These are phyloP conservation scores for Amphimallon solstitiale DNA, from an alignment of 2,888 invertebrate species.

Conservation along the genomic window DNA sequence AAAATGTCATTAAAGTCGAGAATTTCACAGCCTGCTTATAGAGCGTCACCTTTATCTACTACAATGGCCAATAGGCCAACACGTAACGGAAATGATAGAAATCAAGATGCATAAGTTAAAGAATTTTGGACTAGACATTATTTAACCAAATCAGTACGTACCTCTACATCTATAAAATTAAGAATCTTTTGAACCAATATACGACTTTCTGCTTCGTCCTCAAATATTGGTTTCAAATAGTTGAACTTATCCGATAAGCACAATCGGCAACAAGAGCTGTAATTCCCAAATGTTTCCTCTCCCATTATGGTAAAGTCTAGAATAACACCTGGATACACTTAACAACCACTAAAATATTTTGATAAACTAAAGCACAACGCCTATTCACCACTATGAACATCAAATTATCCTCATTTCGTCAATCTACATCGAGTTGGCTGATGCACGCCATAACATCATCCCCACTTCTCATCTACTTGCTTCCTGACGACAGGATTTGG, in stretches of 20 bases:
- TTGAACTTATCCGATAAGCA: constrained; percentile 59
- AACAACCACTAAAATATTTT: constrained; percentile 16
- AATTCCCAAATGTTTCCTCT: constrained; percentile 49
- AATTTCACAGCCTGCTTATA: constrained; percentile 27
- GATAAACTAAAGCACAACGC: constrained; percentile 30
- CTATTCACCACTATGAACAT: constrained; percentile 21
- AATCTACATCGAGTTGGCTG: constrained; percentile 36
- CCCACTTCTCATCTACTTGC: constrained; percentile 41
- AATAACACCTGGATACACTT: constrained; percentile 27
- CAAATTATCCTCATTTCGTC: constrained; percentile 40
- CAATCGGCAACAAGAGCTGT: constrained; percentile 60
- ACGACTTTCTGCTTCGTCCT: constrained; percentile 52
- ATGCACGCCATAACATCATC: constrained; percentile 40
- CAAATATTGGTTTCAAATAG: constrained; percentile 57
- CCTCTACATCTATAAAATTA: constrained; percentile 74
- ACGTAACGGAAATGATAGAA: constrained; percentile 33
- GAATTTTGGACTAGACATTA: not conserved
- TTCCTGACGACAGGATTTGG: constrained; percentile 40
- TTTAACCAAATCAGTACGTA: constrained; percentile 59
- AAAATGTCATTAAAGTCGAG: constrained; percentile 32
- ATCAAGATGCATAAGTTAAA: constrained; percentile 12
- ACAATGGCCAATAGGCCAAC: constrained; percentile 32
- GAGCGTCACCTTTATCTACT: constrained; percentile 32
- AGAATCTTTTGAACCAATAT: constrained; percentile 73
- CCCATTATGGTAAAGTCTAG: constrained; percentile 39